Evolutionary conservation across 2,888 invertebrate genomes (phyloP).

Genomic region (Acanthosoma haemorrhoidale): DNA sequence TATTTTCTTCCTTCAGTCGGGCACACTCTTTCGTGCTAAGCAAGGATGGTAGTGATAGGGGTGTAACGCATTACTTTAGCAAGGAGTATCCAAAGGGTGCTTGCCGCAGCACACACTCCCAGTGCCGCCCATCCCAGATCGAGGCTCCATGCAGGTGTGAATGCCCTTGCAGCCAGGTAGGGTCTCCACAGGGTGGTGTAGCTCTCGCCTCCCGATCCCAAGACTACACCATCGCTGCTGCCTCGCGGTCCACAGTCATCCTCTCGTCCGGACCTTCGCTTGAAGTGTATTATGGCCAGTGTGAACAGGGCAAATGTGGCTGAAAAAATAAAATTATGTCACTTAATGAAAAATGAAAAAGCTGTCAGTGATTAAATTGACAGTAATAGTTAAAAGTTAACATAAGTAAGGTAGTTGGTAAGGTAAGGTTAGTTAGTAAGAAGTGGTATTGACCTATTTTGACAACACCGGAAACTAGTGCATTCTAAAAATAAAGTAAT

Average conservation of each 20-base stretch:
- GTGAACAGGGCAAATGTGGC: slow-evolving; percentile 88
- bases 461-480: too few species aligned
- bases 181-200: slow-evolving; percentile 37
- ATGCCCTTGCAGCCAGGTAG: slow-evolving; percentile 40
- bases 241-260: slow-evolving; percentile 35
- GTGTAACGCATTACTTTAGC: slow-evolving; percentile 86
- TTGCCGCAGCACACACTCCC: slow-evolving; percentile 72
- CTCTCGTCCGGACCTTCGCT: slow-evolving; percentile 50
- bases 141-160: slow-evolving; percentile 64
- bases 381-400: too few species aligned
- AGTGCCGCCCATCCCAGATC: slow-evolving; percentile 84
- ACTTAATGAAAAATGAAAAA: not conserved
- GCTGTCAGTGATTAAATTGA: too few species aligned
- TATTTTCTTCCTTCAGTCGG: too few species aligned
- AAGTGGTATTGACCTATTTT: too few species aligned
- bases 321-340: slow-evolving; percentile 48
- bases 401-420: too few species aligned
- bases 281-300: slow-evolving; percentile 86
- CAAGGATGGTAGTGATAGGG: slow-evolving; percentile 26
- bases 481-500: too few species aligned
- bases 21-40: slow-evolving; percentile 22
- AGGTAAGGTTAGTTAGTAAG: too few species aligned
- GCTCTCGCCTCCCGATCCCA: slow-evolving; percentile 48
- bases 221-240: slow-evolving; percentile 43
- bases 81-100: slow-evolving; percentile 78